A percentile compares a stretch with the other conserved stretches of the same genome.
Conservation (phyloP, 2,888 invertebrate species). For the Dendrolimus houi region DNA sequence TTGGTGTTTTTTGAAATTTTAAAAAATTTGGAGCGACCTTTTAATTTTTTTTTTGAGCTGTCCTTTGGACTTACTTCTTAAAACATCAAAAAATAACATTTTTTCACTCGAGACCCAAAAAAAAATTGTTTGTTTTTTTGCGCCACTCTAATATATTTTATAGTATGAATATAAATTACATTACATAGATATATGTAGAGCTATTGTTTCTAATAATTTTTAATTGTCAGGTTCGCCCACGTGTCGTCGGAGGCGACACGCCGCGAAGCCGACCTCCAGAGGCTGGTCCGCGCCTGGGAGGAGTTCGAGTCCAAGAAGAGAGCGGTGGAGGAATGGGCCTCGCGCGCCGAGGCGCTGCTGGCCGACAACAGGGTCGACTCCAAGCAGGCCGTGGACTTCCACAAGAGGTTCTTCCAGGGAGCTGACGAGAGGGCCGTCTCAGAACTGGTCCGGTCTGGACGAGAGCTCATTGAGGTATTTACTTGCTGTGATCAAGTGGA, state of each 20-base stretch:
- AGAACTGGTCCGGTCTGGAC: slow-evolving; percentile 85
- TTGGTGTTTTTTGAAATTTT: too few relatives aligned
- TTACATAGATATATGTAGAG: too few relatives aligned
- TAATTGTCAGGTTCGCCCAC: slow-evolving; percentile 77
- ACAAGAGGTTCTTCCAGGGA: slow-evolving; percentile 91
- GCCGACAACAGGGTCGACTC: slow-evolving; percentile 87
- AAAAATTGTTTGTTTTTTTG: too few relatives aligned
- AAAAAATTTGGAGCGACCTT: too few relatives aligned
- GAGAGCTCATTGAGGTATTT: slow-evolving; percentile 79
- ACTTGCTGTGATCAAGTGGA: too few relatives aligned
- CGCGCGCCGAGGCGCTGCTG: slow-evolving; percentile 88
- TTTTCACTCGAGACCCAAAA: too few relatives aligned
- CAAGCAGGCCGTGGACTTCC: slow-evolving; percentile 87
- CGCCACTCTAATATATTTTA: too few relatives aligned
- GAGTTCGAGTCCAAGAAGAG: slow-evolving; percentile 87
- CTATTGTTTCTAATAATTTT: too few relatives aligned
- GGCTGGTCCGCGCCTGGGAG: slow-evolving; percentile 89
- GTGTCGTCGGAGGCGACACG: slow-evolving; percentile 85
- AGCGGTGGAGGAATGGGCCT: slow-evolving; percentile 90
- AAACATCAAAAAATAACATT: too few relatives aligned
- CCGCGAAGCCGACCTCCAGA: slow-evolving; percentile 87
- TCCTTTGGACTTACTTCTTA: too few relatives aligned
- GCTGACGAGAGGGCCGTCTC: slow-evolving; percentile 90
- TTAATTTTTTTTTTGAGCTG: too few relatives aligned
- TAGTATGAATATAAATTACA: too few relatives aligned